Conservation (phyloP, 92 coral and sea anemone genomes). For the Actinostola sp. region DNA sequence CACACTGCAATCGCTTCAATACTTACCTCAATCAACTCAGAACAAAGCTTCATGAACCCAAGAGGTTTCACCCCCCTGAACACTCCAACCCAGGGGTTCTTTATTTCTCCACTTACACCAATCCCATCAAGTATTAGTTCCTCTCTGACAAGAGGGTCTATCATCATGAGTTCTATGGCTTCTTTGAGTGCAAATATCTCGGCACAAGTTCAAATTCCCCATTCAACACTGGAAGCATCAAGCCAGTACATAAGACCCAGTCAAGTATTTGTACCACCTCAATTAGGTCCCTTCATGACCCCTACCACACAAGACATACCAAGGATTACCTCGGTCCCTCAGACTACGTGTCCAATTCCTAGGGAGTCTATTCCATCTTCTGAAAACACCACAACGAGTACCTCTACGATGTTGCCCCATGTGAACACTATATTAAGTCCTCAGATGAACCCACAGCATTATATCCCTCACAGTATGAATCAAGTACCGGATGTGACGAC, state of each 20-base stretch:
- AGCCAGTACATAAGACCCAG: not conserved
- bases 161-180: conserved; percentile 28
- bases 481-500: conserved; percentile 24
- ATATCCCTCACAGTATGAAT: conserved; percentile 18
- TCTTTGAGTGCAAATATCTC: not conserved
- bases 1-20: conserved; percentile 38
- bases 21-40: conserved; percentile 26
- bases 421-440: conserved; percentile 60
- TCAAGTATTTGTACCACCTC: conserved; percentile 27
- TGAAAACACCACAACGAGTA: not conserved
- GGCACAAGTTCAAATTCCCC: conserved; percentile 14
- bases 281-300: conserved; percentile 17
- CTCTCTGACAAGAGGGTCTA: conserved; percentile 14
- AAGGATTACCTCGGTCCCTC: conserved; percentile 1
- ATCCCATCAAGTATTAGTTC: conserved; percentile 8
- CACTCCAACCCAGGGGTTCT: conserved; percentile 59
- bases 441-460: conserved; percentile 20
- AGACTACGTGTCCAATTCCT: conserved; percentile 2
- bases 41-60: conserved; percentile 6
- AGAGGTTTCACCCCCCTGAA: conserved; percentile 68
- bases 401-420: conserved; percentile 51
- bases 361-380: too few relatives aligned
- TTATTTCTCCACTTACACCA: conserved; percentile 61
- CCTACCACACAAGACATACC: not conserved
- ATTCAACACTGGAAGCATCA: not conserved